These are phyloP conservation scores for Falco naumanni DNA, from an alignment of 2,797 vertebrate species.

Conservation along the genomic window DNA sequence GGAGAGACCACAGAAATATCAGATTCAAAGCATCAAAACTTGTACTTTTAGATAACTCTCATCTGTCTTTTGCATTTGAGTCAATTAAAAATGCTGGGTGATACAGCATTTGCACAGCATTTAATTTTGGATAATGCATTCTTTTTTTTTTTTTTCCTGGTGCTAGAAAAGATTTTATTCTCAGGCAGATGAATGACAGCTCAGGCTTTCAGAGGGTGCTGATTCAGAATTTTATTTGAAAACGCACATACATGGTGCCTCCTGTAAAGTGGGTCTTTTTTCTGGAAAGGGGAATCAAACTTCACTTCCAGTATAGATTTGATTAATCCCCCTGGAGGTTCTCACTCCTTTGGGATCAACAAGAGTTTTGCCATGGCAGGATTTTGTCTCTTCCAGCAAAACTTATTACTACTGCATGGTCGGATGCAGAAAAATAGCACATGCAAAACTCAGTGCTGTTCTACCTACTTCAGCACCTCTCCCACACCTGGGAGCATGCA, in stretches of 20 bases:
- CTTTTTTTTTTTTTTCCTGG: background rate
- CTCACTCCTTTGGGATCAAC: background rate
- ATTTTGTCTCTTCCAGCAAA: background rate
- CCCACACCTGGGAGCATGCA: background rate
- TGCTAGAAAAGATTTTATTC: background rate
- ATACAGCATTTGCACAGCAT: background rate
- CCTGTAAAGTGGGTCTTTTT: background rate
- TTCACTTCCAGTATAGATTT: background rate
- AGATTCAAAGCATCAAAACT: background rate
- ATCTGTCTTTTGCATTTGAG: background rate
- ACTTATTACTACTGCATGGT: rapidly evolving
- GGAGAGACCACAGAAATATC: background rate
- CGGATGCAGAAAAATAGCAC: background rate
- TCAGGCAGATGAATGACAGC: background rate
- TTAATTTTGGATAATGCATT: too few relatives aligned
- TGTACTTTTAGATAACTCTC: background rate
- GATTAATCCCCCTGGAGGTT: background rate
- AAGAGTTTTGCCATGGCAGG: rapidly evolving
- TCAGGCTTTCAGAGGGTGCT: background rate
- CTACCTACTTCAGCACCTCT: background rate
- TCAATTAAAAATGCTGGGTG: background rate
- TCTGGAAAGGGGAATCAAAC: background rate
- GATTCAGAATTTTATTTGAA: background rate
- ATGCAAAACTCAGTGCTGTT: background rate
- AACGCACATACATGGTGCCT: rapidly evolving